These are phyloP conservation scores for Meda fulgida DNA, from an alignment of 2,797 vertebrate species.

Conservation along the genomic window DNA sequence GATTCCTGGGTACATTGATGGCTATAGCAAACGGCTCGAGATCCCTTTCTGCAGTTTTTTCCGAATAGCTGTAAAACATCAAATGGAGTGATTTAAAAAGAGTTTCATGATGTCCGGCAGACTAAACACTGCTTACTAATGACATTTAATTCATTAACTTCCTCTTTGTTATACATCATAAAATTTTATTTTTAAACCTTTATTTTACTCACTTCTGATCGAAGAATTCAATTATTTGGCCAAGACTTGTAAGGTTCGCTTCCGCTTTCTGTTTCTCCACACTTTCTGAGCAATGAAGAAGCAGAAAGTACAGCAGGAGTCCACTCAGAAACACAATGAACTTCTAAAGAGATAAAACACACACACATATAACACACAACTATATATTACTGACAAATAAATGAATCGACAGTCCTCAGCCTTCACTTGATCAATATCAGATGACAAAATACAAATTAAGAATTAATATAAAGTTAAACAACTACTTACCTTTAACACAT, in stretches of 20 bases:
- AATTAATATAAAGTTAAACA: neutral
- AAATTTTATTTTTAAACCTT: neutral
- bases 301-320: neutral
- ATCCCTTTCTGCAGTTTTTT: neutral
- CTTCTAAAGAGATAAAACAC: neutral
- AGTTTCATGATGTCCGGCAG: neutral
- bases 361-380: neutral
- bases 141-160: neutral
- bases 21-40: fast-evolving
- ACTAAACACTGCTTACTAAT: neutral
- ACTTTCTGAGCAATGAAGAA: neutral
- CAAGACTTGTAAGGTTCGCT: neutral
- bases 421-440: neutral
- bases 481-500: neutral
- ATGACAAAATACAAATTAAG: neutral
- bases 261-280: fast-evolving
- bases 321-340: neutral
- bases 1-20: neutral
- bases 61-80: neutral
- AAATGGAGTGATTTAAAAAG: neutral
- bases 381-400: neutral
- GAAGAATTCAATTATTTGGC: neutral
- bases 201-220: neutral
- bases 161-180: neutral
- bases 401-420: neutral